A percentile compares a stretch with the other conserved stretches of the same genome.
These are phyloP conservation scores for Pristionchus mayeri DNA, from an alignment of 2,888 invertebrate species.

Conservation along the genomic window DNA sequence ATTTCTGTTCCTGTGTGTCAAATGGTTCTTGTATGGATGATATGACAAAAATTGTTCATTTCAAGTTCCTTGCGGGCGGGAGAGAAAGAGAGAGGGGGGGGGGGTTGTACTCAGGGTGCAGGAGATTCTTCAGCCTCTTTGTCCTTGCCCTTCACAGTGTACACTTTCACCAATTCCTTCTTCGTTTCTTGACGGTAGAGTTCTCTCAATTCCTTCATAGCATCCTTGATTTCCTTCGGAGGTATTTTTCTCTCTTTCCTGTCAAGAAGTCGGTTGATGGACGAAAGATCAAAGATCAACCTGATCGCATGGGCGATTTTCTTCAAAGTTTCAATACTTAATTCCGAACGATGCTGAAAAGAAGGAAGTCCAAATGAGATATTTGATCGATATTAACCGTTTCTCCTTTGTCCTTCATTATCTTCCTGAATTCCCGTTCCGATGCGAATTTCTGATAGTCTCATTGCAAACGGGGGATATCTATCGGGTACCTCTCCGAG, in stretches of 20 bases:
- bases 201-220: not conserved
- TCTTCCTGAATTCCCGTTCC: not conserved
- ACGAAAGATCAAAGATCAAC: not conserved
- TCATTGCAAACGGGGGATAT: no score
- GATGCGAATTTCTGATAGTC: conserved; percentile 3
- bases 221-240: not conserved
- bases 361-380: no score
- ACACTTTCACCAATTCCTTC: not conserved
- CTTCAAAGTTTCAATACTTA: no score
- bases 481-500: no score
- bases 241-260: not conserved
- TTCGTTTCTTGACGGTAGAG: not conserved
- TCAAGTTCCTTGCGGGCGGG: no score
- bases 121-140: not conserved
- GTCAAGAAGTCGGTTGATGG: not conserved
- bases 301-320: not conserved
- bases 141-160: not conserved
- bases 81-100: no score
- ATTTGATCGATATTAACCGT: no score
- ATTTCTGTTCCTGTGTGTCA: not conserved
- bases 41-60: no score
- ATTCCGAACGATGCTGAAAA: no score
- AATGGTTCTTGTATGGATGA: no score
- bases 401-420: not conserved
- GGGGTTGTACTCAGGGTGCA: no score